These are phyloP conservation scores for Botia kubotai DNA, from an alignment of 2,797 vertebrate genomes.

Conservation along the genomic window DNA sequence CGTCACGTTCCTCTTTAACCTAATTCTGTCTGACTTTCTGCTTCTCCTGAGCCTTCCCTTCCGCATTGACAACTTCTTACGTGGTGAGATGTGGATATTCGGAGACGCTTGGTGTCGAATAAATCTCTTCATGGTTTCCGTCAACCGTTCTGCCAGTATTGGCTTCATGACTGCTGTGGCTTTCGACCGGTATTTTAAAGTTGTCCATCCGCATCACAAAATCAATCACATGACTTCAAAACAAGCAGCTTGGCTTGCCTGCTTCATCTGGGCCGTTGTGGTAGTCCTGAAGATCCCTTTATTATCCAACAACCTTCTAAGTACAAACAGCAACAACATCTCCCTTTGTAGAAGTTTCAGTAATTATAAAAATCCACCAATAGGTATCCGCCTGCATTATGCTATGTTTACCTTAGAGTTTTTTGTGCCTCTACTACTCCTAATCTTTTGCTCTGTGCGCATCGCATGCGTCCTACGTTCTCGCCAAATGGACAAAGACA, in stretches of 20 bases:
- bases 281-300: slow-evolving; percentile 71
- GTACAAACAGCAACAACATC: rapidly evolving
- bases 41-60: slow-evolving; percentile 78
- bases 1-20: slow-evolving; percentile 74
- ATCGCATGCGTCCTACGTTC: slow-evolving; percentile 67
- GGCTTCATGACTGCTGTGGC: slow-evolving; percentile 77
- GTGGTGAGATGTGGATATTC: slow-evolving; percentile 65
- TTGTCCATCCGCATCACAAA: slow-evolving; percentile 74
- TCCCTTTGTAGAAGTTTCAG: slow-evolving; percentile 70
- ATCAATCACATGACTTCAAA: slow-evolving; percentile 60
- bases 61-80: slow-evolving; percentile 68
- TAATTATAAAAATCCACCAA: not conserved
- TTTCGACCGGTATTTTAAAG: slow-evolving; percentile 78
- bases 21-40: slow-evolving; percentile 78
- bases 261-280: slow-evolving; percentile 70
- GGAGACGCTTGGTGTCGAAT: slow-evolving; percentile 66
- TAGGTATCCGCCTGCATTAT: slow-evolving; percentile 67
- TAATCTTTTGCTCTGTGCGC: slow-evolving; percentile 74
- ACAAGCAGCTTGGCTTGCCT: slow-evolving; percentile 47
- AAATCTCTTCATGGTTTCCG: slow-evolving; percentile 77
- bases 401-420: slow-evolving; percentile 69
- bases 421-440: slow-evolving; percentile 71
- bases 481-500: slow-evolving; percentile 43
- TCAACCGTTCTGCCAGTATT: slow-evolving; percentile 76
- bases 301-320: slow-evolving; percentile 60